Conservation (phyloP, 2,888 invertebrate species). For the Portevinia maculata region DNA sequence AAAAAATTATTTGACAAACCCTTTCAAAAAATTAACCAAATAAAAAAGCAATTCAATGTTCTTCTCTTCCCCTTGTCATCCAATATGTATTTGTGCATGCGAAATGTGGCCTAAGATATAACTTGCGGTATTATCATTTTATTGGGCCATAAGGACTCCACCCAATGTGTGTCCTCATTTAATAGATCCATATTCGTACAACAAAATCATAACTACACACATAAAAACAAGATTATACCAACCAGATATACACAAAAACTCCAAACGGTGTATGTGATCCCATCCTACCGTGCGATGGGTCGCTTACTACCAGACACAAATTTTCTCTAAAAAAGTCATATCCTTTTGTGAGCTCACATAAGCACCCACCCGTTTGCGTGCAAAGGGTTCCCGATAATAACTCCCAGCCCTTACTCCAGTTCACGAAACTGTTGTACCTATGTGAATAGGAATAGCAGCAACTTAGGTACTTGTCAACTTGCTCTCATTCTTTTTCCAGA, state of each 20-base stretch:
- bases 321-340: conserved; percentile 54
- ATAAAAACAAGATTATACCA: conserved; percentile 60
- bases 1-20: too few relatives aligned
- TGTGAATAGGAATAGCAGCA: conserved; percentile 66
- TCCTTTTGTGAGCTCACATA: conserved; percentile 54
- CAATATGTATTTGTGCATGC: conserved; percentile 45
- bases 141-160: conserved; percentile 71
- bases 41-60: conserved; percentile 64
- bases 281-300: conserved; percentile 31
- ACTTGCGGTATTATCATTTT: conserved; percentile 73
- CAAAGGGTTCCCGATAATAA: conserved; percentile 61
- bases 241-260: conserved; percentile 20
- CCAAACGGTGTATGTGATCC: conserved; percentile 50
- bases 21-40: too few relatives aligned
- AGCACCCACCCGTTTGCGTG: conserved; percentile 54
- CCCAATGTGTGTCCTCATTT: conserved; percentile 69
- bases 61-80: conserved; percentile 3
- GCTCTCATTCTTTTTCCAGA: conserved; percentile 21
- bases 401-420: conserved; percentile 63
- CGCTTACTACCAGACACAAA: conserved; percentile 19
- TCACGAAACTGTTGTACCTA: conserved; percentile 65
- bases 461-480: conserved; percentile 73
- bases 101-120: conserved; percentile 57
- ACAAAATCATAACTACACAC: conserved; percentile 67
- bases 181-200: conserved; percentile 68